Conservation (phyloP, 2,888 invertebrate species). For the Hesperia comma region DNA sequence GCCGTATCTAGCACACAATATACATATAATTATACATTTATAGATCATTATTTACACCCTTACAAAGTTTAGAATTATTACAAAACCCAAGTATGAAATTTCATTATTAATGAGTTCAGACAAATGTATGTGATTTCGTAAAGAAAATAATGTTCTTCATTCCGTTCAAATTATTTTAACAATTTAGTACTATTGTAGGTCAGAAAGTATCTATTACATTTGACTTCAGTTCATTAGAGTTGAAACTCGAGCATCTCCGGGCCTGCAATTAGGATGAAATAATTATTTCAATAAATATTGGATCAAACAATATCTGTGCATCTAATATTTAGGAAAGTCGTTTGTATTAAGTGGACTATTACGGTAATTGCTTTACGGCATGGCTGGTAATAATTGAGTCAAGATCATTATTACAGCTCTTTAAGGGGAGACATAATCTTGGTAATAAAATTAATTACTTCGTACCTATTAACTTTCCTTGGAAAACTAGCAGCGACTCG, state of each 20-base stretch:
- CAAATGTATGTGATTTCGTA: constrained; percentile 30
- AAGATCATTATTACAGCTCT: constrained; percentile 60
- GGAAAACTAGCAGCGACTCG: background rate
- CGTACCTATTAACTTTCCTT: constrained; percentile 31
- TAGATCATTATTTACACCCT: constrained; percentile 10
- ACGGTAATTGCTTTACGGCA: constrained; percentile 71
- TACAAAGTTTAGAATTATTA: constrained; percentile 6
- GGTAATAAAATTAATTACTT: constrained; percentile 26
- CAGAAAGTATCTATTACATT: constrained; percentile 81
- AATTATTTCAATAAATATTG: constrained; percentile 76
- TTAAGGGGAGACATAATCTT: constrained; percentile 43
- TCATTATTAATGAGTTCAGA: constrained; percentile 20
- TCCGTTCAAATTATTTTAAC: constrained; percentile 56
- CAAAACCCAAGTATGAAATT: constrained; percentile 22
- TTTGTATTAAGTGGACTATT: constrained; percentile 71
- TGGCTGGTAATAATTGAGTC: constrained; percentile 60
- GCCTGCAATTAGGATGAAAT: constrained; percentile 76
- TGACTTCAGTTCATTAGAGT: constrained; percentile 80
- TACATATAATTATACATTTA: background rate
- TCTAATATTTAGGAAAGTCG: constrained; percentile 69
- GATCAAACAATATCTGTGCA: constrained; percentile 66
- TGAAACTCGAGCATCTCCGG: constrained; percentile 64
- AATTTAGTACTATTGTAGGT: constrained; percentile 67
- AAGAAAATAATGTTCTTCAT: constrained; percentile 41
- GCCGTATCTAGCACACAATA: background rate